Evolutionary conservation across 2,113 vertebrate species (phyloP), one percentile per base, ranked within the genome.

Genomic region (human): DNA sequence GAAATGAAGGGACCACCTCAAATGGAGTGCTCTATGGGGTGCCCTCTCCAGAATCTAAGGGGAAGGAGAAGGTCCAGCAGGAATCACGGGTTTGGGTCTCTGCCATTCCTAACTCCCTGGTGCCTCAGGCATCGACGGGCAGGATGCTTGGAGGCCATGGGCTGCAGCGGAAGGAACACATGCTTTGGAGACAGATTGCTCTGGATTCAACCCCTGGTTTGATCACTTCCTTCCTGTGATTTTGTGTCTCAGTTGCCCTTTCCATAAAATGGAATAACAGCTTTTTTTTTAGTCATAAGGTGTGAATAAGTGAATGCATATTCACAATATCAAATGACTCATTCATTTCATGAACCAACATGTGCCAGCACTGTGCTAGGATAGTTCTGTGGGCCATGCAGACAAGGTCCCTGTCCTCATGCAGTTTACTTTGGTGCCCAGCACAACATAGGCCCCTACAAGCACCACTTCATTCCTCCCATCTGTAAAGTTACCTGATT

Each of bases 361-460:
- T 3, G 2, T 27, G 59, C 43, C 27, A 90, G 35, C 4, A 55
- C 48, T 82, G 23, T 17, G 20, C 32, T 57, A 38, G 40, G 68
- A 27, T 13, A 43, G 93, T 55, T 61, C 61, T 52, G 40, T 23
- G 92, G 57, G 45, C 9, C 81, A n/a, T 1, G 12, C 4, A 72
- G 68, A 59, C 32, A 5, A 55, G 80, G 68, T 48, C 66, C 45
- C 45, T 18, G 38, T 23, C 45, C 83, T 72, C 16, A 9, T 25
- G 50, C 50, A 8, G 25, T 64, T 66, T 35, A 30, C 45, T 20
- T 5, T n/a, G 45, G n/a, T 14, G 8, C 30, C 61, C 59, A 40
- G 66, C 8, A 75, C 16, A 32, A 5, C 0, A 0, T 0, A 43
- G 38, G 27, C 4, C 43, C 13, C 12, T 45, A 2, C 32, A 40